These are phyloP conservation scores for Alosa alosa DNA, from an alignment of 2,113 vertebrate species.

Conservation along the genomic window DNA sequence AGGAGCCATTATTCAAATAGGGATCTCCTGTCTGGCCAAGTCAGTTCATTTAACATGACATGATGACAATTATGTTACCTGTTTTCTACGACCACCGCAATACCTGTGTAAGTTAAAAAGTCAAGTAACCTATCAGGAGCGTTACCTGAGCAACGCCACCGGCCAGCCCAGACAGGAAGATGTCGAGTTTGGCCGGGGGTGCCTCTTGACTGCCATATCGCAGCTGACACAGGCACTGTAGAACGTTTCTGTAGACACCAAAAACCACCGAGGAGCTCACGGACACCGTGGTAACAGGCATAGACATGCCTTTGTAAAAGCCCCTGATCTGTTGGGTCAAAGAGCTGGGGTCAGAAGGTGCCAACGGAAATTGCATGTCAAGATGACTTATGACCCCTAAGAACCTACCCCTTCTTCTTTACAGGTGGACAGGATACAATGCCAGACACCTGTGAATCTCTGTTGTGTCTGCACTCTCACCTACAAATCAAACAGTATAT, in stretches of 20 bases:
- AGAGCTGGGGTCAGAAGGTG: background rate
- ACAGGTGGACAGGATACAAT: constrained; percentile 74
- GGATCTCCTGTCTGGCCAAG: no score
- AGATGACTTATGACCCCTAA: background rate
- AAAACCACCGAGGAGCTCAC: constrained; percentile 78
- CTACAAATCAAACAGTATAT: constrained; percentile 51
- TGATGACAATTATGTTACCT: no score
- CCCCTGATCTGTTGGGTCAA: constrained; percentile 65
- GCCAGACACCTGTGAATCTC: constrained; percentile 75
- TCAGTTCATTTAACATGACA: no score
- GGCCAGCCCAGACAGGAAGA: constrained; percentile 72
- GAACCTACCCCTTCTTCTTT: constrained; percentile 75
- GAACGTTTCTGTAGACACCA: constrained; percentile 75
- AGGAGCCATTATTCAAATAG: no score
- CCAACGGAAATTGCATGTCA: background rate
- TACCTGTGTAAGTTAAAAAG: constrained; percentile 17
- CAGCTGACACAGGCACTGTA: constrained; percentile 65
- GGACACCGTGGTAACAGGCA: constrained; percentile 71
- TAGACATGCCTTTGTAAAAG: constrained; percentile 80
- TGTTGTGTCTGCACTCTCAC: constrained; percentile 81
- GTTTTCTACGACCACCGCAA: background rate
- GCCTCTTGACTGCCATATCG: constrained; percentile 59
- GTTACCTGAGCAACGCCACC: constrained; percentile 75
- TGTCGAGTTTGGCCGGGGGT: constrained; percentile 65
- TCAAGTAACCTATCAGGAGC: background rate